These are phyloP conservation scores for Hypomecis atomaria DNA, from an alignment of 2,888 invertebrate species.

Conservation along the genomic window DNA sequence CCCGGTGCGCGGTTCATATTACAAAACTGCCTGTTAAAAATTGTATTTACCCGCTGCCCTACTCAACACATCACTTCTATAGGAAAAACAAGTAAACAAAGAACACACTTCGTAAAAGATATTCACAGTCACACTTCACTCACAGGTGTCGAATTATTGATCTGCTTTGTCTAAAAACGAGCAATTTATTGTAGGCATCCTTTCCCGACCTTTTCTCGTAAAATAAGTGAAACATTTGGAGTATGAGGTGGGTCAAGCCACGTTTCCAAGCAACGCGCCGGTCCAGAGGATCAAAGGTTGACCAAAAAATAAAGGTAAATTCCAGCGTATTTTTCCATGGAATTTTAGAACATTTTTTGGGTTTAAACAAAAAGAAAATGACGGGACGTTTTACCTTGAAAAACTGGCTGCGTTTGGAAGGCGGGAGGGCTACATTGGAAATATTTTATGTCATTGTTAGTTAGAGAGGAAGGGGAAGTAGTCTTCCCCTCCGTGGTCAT, in stretches of 20 bases:
- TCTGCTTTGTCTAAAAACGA: conserved; percentile 59
- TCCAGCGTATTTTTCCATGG: conserved; percentile 46
- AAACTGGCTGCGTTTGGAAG: conserved; percentile 2
- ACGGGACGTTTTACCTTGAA: conserved; percentile 23
- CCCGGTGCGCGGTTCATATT: too few relatives aligned
- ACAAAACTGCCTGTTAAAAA: too few relatives aligned
- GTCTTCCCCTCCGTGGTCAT: too few relatives aligned
- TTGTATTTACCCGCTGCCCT: too few relatives aligned
- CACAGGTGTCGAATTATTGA: conserved; percentile 60
- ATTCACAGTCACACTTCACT: conserved; percentile 13
- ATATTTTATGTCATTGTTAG: not conserved
- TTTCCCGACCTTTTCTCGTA: conserved; percentile 41
- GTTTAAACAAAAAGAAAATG: conserved; percentile 40
- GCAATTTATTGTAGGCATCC: conserved; percentile 47
- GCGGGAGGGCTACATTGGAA: not conserved
- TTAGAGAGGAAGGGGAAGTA: too few relatives aligned
- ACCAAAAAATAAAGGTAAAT: conserved; percentile 53
- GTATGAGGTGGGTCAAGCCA: conserved; percentile 45
- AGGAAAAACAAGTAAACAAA: not conserved
- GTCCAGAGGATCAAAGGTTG: conserved; percentile 52
- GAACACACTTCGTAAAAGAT: not conserved
- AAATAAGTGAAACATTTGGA: conserved; percentile 43
- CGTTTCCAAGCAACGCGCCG: conserved; percentile 50
- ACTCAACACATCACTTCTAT: too few relatives aligned
- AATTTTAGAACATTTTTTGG: conserved; percentile 39